Conservation (phyloP, 2,113 vertebrate genomes). For the Cercopithecus mona region DNA sequence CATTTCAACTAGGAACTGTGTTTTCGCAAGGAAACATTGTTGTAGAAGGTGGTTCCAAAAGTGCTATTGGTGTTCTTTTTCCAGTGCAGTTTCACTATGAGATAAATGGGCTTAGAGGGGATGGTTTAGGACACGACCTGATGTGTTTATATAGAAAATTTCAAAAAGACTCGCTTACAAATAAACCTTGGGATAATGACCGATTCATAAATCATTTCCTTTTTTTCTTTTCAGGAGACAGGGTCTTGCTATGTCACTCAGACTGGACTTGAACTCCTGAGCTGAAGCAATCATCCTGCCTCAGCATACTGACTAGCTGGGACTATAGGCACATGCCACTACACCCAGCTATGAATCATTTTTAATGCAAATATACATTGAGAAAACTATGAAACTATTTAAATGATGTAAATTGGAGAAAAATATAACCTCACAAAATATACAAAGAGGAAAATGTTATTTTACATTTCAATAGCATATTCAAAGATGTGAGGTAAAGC, state of each 20-base stretch:
- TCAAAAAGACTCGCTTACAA: neutral
- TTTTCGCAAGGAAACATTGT: neutral
- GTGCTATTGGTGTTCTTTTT: neutral
- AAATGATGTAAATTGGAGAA: neutral
- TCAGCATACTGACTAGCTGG: neutral
- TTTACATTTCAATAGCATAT: slow-evolving; percentile 18
- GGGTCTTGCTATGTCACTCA: neutral
- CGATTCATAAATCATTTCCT: neutral
- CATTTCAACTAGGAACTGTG: neutral
- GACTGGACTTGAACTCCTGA: neutral
- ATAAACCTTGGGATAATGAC: neutral
- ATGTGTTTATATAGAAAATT: neutral
- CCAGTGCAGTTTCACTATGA: neutral
- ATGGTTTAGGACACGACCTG: neutral
- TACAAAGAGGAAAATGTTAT: neutral
- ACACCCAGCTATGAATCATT: neutral
- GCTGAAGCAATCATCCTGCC: neutral
- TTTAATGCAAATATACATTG: neutral
- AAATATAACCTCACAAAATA: neutral
- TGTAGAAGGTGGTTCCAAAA: neutral
- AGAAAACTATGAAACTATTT: slow-evolving; percentile 22
- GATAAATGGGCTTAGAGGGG: neutral
- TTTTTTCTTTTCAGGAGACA: neutral
- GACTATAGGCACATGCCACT: neutral
- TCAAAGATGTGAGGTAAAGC: neutral